phyloP scores from a whole-genome alignment of 2,797 vertebrate genomes.

The Oophaga sylvatica region DNA sequence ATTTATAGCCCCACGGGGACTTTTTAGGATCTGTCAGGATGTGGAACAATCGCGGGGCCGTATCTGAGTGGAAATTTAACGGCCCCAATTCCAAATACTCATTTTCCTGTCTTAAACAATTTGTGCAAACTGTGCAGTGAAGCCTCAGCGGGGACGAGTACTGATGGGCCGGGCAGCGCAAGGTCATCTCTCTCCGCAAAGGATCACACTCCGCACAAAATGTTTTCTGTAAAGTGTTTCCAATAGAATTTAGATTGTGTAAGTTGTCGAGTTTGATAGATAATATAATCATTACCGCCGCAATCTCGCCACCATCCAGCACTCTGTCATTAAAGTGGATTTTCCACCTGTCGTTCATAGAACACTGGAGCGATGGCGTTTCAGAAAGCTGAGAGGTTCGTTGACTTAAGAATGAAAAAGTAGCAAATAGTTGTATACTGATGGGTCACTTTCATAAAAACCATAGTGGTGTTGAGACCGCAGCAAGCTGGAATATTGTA shows the following conservation, averaged over 20 bases:
- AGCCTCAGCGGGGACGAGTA: not conserved
- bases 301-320: conserved; percentile 71
- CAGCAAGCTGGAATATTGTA: too few relatives aligned
- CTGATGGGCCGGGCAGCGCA: conserved; percentile 49
- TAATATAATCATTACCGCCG: conserved; percentile 39
- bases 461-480: too few relatives aligned
- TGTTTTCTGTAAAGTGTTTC: conserved; percentile 58
- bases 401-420: not conserved
- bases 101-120: conserved; percentile 60
- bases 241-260: conserved; percentile 63
- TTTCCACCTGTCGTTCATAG: not conserved
- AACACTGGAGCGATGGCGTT: not conserved
- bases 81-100: conserved; percentile 35
- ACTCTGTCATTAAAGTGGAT: conserved; percentile 69
- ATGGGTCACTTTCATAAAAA: not conserved
- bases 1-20: conserved; percentile 19
- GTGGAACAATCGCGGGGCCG: conserved; percentile 40
- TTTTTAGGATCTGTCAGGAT: conserved; percentile 60
- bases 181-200: conserved; percentile 37
- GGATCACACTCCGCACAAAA: conserved; percentile 32
- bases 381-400: not conserved
- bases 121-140: conserved; percentile 59
- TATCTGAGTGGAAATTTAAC: conserved; percentile 62
- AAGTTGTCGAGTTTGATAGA: conserved; percentile 60
- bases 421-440: not conserved